Conservation (phyloP, 2,888 invertebrate species). For the Yponomeuta sedellus region DNA sequence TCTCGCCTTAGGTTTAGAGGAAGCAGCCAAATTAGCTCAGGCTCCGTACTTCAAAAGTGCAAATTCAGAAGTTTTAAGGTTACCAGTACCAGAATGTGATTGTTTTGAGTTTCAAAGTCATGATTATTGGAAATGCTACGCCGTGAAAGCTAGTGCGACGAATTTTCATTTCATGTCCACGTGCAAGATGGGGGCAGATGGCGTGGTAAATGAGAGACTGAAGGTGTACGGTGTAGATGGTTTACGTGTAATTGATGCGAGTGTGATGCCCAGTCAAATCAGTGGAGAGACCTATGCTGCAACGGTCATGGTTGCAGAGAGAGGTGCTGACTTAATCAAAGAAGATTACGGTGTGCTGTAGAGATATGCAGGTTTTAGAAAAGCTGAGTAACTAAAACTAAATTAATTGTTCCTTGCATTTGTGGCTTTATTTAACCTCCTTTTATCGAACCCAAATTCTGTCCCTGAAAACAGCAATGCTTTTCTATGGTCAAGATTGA, state of each 20-base stretch:
- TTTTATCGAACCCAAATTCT: too few species aligned
- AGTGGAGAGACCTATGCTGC: constrained; percentile 13
- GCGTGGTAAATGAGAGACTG: background rate
- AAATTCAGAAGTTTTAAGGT: background rate
- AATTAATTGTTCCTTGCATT: too few species aligned
- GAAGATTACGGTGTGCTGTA: constrained; percentile 11
- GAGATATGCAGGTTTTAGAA: background rate
- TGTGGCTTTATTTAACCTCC: too few species aligned
- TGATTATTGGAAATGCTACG: constrained; percentile 10
- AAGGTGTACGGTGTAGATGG: background rate
- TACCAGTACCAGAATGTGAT: constrained; percentile 2
- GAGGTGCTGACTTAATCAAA: constrained; percentile 5
- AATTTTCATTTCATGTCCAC: background rate
- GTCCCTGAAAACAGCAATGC: too few species aligned
- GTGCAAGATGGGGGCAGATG: background rate
- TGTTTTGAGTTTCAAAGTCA: background rate
- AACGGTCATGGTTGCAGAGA: constrained; percentile 9
- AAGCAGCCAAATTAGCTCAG: background rate
- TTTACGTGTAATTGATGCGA: constrained; percentile 1
- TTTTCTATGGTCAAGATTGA: too few species aligned
- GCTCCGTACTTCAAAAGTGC: constrained; percentile 1
- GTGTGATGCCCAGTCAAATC: constrained; percentile 8
- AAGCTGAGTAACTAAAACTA: too few species aligned
- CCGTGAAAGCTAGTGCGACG: background rate
- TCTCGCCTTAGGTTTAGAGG: background rate